Conservation (phyloP, 2,888 invertebrate species). For the Stenotaenia linearis region DNA sequence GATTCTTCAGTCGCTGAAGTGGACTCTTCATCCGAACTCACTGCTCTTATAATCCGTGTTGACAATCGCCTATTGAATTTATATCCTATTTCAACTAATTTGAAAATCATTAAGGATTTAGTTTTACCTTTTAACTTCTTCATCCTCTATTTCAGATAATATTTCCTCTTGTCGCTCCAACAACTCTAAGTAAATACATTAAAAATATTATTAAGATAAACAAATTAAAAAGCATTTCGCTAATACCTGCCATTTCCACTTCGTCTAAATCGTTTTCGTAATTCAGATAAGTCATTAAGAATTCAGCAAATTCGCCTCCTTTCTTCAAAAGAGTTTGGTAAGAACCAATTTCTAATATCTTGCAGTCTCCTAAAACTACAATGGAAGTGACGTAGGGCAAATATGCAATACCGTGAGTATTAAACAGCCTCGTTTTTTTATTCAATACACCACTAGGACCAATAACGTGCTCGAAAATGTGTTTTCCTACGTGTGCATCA, state of each 20-base stretch:
- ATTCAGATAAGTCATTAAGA: conserved; percentile 52
- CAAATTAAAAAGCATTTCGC: neutral
- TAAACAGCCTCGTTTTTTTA: conserved; percentile 72
- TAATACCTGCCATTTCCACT: conserved; percentile 39
- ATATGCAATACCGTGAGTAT: conserved; percentile 92
- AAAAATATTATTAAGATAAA: neutral
- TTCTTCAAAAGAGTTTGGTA: conserved; percentile 81
- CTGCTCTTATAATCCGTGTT: neutral
- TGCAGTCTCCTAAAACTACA: conserved; percentile 79
- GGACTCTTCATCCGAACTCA: conserved; percentile 17
- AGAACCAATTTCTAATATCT: conserved; percentile 80
- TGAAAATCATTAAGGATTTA: too few relatives aligned
- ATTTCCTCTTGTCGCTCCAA: conserved; percentile 14
- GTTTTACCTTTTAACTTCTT: conserved; percentile 27
- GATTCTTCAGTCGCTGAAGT: neutral
- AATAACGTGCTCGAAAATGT: conserved; percentile 53
- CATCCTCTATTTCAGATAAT: conserved; percentile 24
- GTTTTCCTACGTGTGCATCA: conserved; percentile 50
- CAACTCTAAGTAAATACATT: neutral
- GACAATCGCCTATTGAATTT: neutral
- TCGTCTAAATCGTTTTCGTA: conserved; percentile 45
- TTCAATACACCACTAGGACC: conserved; percentile 50
- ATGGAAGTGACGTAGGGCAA: conserved; percentile 85
- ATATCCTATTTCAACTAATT: neutral
- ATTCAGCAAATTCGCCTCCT: conserved; percentile 57